Conservation (phyloP, 2,113 vertebrate genomes). For the Neoarius graeffei region DNA sequence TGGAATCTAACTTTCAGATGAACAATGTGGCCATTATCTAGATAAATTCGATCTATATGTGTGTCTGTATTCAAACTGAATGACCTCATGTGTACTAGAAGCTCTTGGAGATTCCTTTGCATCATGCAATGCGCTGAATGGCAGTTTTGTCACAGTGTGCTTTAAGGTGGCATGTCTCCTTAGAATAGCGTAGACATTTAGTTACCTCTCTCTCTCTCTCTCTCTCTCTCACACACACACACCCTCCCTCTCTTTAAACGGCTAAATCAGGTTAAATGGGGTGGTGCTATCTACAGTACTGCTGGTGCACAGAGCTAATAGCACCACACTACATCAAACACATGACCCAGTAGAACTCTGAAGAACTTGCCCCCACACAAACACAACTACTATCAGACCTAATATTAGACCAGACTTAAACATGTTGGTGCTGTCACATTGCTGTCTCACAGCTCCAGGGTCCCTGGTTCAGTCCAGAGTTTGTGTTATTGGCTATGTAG, state of each 20-base stretch:
- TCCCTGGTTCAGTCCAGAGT: background rate
- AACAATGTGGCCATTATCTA: background rate
- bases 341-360: background rate
- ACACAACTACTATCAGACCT: background rate
- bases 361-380: background rate
- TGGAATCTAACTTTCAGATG: background rate
- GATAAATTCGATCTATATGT: background rate
- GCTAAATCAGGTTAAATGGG: constrained; percentile 60
- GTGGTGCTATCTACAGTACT: background rate
- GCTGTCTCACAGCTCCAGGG: background rate
- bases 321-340: background rate
- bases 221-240: background rate
- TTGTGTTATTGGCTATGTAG: background rate
- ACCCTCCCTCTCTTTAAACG: constrained; percentile 47
- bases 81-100: background rate
- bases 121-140: background rate
- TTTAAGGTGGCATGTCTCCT: background rate
- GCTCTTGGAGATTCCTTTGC: background rate
- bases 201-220: constrained; percentile 29
- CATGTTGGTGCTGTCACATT: background rate
- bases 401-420: background rate
- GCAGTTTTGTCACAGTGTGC: constrained; percentile 13
- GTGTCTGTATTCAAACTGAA: background rate
- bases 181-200: background rate
- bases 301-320: background rate